Percentiles rank a stretch among this genome's conserved stretches.
Conservation (phyloP, 2,888 invertebrate genomes). For the Scotopteryx bipunctaria region DNA sequence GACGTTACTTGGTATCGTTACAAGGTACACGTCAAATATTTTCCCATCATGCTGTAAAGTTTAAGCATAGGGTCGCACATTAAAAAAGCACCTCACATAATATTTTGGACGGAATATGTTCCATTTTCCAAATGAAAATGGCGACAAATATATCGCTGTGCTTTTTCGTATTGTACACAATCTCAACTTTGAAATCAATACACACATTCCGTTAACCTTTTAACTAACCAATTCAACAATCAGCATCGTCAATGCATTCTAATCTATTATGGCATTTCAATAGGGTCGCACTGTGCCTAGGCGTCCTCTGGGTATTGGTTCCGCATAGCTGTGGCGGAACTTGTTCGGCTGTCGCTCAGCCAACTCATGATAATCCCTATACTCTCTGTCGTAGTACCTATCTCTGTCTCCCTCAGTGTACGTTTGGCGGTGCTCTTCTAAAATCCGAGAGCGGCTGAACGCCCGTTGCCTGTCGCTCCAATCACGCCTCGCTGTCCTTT, state of each 20-base stretch:
- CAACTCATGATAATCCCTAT: slow-evolving; percentile 71
- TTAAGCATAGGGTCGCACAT: slow-evolving; percentile 1
- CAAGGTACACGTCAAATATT: slow-evolving; percentile 9
- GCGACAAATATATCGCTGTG: slow-evolving; percentile 10
- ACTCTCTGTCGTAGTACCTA: slow-evolving; percentile 73
- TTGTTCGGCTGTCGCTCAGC: slow-evolving; percentile 73
- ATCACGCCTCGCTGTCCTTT: slow-evolving; percentile 60
- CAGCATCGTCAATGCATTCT: slow-evolving; percentile 46
- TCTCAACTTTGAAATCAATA: slow-evolving; percentile 7
- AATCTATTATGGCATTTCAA: slow-evolving; percentile 78
- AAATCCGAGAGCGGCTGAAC: slow-evolving; percentile 74
- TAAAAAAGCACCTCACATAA: slow-evolving; percentile 15
- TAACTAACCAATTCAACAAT: slow-evolving; percentile 24
- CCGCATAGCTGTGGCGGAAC: slow-evolving; percentile 87
- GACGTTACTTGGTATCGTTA: slow-evolving; percentile 5
- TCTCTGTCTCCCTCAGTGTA: slow-evolving; percentile 72
- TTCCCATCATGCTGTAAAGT: background rate
- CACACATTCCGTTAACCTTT: slow-evolving; percentile 14
- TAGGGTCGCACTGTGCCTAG: slow-evolving; percentile 79
- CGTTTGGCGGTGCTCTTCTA: slow-evolving; percentile 75
- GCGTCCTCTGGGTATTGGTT: slow-evolving; percentile 82
- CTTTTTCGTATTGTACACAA: slow-evolving; percentile 11
- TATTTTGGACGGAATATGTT: slow-evolving; percentile 19
- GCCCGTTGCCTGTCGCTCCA: slow-evolving; percentile 75
- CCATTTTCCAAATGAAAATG: slow-evolving; percentile 11